Conservation (phyloP, 2,113 vertebrate genomes). For the Oxyura jamaicensis region DNA sequence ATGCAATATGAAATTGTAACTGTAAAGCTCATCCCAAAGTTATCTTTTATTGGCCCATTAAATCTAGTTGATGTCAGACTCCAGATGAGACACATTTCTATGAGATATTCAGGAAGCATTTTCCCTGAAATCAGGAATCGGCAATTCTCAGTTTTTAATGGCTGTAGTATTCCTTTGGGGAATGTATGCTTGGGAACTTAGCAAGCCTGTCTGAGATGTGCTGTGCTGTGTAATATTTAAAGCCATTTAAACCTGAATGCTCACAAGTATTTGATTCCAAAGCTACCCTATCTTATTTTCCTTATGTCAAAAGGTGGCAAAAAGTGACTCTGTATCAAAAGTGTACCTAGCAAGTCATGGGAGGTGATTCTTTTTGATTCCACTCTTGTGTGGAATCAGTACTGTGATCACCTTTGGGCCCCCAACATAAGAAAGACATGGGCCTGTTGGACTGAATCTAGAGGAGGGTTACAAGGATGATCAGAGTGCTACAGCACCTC, state of each 20-base stretch:
- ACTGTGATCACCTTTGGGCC: background rate
- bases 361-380: background rate
- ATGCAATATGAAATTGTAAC: background rate
- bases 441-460: background rate
- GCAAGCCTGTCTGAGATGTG: background rate
- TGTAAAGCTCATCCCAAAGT: background rate
- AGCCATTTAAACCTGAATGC: background rate
- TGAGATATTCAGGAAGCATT: background rate
- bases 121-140: background rate
- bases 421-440: background rate
- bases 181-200: background rate
- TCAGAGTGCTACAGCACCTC: background rate
- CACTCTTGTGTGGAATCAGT: background rate
- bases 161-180: background rate
- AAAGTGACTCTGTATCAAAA: background rate
- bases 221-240: background rate
- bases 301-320: background rate
- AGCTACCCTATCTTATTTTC: background rate
- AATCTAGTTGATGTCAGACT: background rate
- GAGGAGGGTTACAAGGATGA: background rate
- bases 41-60: background rate
- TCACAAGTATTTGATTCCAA: background rate
- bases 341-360: background rate
- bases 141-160: background rate
- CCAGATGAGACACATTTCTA: background rate